Percentiles rank a stretch among this genome's conserved stretches.
These are phyloP conservation scores for Chirona hameri DNA, from an alignment of 2,888 invertebrate species.

Conservation along the genomic window DNA sequence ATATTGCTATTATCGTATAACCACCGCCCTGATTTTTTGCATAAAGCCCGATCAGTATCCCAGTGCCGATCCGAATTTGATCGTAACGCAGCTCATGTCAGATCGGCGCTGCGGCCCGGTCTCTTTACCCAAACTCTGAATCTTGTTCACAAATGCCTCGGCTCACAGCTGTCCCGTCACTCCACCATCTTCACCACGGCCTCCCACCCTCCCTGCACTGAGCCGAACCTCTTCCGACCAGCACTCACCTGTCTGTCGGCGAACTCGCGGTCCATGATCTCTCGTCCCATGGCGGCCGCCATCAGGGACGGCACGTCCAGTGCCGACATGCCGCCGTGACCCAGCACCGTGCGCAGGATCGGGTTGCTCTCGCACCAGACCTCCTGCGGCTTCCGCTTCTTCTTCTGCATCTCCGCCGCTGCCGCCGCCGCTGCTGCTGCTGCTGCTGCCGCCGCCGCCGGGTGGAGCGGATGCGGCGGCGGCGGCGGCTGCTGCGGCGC, in stretches of 20 bases:
- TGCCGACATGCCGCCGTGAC: conserved; percentile 23
- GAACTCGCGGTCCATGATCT: conserved; percentile 29
- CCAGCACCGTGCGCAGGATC: conserved; percentile 28
- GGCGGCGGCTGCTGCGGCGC: not conserved
- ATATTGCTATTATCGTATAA: no score
- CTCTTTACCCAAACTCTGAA: no score
- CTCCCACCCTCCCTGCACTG: not conserved
- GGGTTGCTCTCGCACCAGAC: conserved; percentile 28
- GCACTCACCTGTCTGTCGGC: conserved; percentile 23
- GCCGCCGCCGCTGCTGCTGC: conserved; percentile 2
- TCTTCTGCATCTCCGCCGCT: not conserved
- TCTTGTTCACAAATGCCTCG: no score
- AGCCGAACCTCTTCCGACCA: not conserved
- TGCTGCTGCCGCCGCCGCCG: not conserved
- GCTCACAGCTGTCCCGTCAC: no score
- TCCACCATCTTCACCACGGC: no score
- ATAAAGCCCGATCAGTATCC: no score
- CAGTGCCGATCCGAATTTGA: no score
- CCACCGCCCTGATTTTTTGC: no score
- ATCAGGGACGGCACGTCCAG: conserved; percentile 28
- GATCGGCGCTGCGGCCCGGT: no score
- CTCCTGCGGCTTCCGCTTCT: conserved; percentile 25
- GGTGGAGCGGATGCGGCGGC: not conserved
- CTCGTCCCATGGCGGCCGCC: conserved; percentile 13
- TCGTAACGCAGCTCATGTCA: no score